Conservation (phyloP, 2,797 vertebrate genomes). For the Holocentrus rufus region DNA sequence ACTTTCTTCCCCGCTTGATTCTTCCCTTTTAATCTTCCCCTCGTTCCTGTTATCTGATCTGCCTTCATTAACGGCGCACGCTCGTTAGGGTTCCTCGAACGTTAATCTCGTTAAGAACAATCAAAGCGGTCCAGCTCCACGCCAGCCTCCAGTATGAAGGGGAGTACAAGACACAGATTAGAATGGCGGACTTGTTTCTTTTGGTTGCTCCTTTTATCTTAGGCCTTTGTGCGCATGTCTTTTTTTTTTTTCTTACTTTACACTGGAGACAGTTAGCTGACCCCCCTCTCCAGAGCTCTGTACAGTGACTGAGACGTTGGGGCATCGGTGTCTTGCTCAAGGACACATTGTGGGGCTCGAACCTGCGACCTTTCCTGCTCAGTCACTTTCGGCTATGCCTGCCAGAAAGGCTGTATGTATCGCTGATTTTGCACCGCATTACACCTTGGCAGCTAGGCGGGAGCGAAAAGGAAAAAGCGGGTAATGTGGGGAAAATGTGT, state of each 20-base stretch:
- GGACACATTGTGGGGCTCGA: not conserved
- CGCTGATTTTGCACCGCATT: not conserved
- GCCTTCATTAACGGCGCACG: slow-evolving; percentile 56
- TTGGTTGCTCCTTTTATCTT: slow-evolving; percentile 39
- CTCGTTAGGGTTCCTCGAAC: slow-evolving; percentile 56
- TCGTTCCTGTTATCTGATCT: slow-evolving; percentile 61
- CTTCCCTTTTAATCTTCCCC: slow-evolving; percentile 42
- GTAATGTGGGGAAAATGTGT: not conserved
- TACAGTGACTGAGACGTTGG: not conserved
- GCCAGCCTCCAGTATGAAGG: slow-evolving; percentile 16
- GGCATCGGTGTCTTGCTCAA: slow-evolving; percentile 1
- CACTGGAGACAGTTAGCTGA: slow-evolving; percentile 24
- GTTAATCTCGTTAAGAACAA: slow-evolving; percentile 68
- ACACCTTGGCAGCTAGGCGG: slow-evolving; percentile 3
- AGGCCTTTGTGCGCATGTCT: slow-evolving; percentile 3
- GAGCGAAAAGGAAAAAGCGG: not conserved
- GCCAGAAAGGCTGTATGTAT: too few relatives aligned
- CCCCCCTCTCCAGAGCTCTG: slow-evolving; percentile 1
- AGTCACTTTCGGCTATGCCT: not conserved
- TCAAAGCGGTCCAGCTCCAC: slow-evolving; percentile 41
- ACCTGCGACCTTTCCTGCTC: slow-evolving; percentile 11
- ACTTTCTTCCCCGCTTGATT: not conserved
- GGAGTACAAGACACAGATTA: slow-evolving; percentile 33
- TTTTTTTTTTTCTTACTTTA: slow-evolving; percentile 17
- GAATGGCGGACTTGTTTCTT: slow-evolving; percentile 22